Evolutionary conservation across 1,140 invertebrate genomes (phyloP), one percentile per base, ranked within the genome.

Genomic region (Popillia japonica): DNA sequence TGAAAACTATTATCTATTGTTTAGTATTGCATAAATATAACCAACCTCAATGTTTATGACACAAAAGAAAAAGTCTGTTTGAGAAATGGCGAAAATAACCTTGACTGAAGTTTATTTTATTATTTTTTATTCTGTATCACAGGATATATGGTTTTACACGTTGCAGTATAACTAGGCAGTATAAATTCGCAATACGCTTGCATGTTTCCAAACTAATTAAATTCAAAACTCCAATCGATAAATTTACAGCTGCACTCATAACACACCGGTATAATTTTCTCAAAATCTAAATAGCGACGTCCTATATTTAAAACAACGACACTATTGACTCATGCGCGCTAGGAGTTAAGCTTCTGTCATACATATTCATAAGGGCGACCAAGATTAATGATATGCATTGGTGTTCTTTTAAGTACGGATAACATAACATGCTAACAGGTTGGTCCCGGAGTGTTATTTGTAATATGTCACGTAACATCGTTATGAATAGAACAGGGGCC

Each of bases 361-460:
- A 17, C 48, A 55, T 55, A 55, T 55, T 55, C 48, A 55, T 55
- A n/a, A 55, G 4, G 48, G 4, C 48, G 48, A 17, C 17, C 48
- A 55, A 55, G 48, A 55, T 55, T 55, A 55, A 55, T 55, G 48
- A 55, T 55, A 55, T 55, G 14, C 48, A 55, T 14, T 55, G 14
- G 48, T 55, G 9, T 55, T 55, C 48, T 17, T 55, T 55, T 55
- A n/a, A 0, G 9, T 17, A n/a, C 48, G 48, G 17, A 55, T 55
- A 55, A 55, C 17, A n/a, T n/a, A 55, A 55, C 48, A 17, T 17
- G 48, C 48, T n/a, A 55, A 55, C 48, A 55, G 48, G 48, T 55
- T 55, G 48, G 48, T n/a, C 48, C 48, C 17, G 48, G 14, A 55
- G 48, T 17, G 11, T 17, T 55, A 55, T 55, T 55, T 55, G 48